Base-by-base conservation (phyloP, 2,797 vertebrate species). In the Microcaecilia unicolor region DNA sequence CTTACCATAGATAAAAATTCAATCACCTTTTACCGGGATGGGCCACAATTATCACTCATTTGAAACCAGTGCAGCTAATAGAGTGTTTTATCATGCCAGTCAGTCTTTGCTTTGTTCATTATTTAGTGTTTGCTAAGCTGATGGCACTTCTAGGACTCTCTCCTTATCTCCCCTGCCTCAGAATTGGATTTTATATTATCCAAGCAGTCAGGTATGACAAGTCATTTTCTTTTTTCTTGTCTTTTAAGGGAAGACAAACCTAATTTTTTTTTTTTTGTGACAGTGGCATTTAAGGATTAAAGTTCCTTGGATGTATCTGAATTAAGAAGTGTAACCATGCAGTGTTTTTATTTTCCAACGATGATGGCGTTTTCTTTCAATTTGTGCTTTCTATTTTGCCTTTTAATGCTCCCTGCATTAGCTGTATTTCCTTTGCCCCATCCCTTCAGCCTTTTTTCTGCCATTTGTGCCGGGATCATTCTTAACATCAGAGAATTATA, bases 181-280 rank as follows among this genome's bases (percentile, higher is more conserved):
- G 87, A 93, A 97, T 88, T 97, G 91, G 88, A 90, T 92, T 94
- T 91, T 90, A 58, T 90, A 88, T 93, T 94, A 87, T 68, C 81
- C 57, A 38, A 83, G 72, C 85, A 86, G 85, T 87, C 91, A 92
- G 88, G 90, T 89, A 88, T 79, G 84, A 91, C 90, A 90, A 90
- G 85, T 87, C 85, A 89, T 93, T 93, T 92, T 85, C 76, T 59
- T 65, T 49, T 36, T 72, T 76, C 80, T 81, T 84, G 80, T 85
- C 78, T 86, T 84, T 61, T 50, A 73, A 76, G 69, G 59, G 63
- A 76, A 65, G 26, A 46, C 68, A 76, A 72, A 74, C 70, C 73
- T 48, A 59, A 66, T 69, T 54, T 58, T 51, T 43, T 43, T 54
- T 31, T 25, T 33, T 20, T 12, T 31, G 34, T 22, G 24, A 65